Conservation (phyloP, 1,140 invertebrate species). For the Ostrea edulis region DNA sequence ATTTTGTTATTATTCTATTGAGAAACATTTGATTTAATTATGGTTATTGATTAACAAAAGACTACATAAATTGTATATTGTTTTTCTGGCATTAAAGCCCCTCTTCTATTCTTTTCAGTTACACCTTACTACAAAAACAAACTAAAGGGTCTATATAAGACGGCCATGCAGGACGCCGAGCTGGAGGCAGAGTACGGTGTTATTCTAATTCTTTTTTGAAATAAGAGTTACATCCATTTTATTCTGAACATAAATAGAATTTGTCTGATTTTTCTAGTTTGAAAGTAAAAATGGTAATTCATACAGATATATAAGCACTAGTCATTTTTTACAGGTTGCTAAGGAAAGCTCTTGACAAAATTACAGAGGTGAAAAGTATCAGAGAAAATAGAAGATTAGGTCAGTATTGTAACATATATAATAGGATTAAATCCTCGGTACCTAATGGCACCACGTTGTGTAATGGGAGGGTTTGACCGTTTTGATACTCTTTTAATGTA, state of each 20-base stretch:
- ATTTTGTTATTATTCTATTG: too few relatives aligned
- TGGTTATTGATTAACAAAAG: too few relatives aligned
- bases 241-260: too few relatives aligned
- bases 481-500: too few relatives aligned
- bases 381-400: slow-evolving; percentile 89
- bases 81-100: too few relatives aligned
- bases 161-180: slow-evolving; percentile 88
- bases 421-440: too few relatives aligned
- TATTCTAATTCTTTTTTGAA: not conserved
- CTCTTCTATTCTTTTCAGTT: slow-evolving; percentile 72
- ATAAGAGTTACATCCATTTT: not conserved
- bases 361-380: slow-evolving; percentile 94
- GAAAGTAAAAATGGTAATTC: too few relatives aligned
- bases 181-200: slow-evolving; percentile 87
- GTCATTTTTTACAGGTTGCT: slow-evolving; percentile 80
- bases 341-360: slow-evolving; percentile 89
- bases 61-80: too few relatives aligned
- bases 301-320: not conserved
- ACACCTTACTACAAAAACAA: slow-evolving; percentile 84
- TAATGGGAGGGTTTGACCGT: too few relatives aligned
- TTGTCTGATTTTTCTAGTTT: too few relatives aligned
- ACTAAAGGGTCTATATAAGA: slow-evolving; percentile 89
- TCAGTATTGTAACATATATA: slow-evolving; percentile 38
- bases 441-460: too few relatives aligned
- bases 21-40: too few relatives aligned